phyloP scores from a whole-genome alignment of 2,797 vertebrate species.

The Catharus ustulatus region DNA sequence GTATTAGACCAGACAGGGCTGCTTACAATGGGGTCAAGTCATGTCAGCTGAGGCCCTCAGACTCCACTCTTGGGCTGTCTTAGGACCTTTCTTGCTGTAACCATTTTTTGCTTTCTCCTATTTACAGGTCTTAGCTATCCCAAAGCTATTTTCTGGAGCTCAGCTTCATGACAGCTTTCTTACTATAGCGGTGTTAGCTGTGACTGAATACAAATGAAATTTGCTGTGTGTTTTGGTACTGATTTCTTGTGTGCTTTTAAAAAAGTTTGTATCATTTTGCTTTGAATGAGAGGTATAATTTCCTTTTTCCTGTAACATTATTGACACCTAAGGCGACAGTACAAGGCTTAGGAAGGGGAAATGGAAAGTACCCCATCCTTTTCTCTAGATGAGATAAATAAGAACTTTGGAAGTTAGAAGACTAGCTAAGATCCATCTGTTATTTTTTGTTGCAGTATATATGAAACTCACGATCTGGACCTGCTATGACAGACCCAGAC shows the following conservation, averaged over 20 bases:
- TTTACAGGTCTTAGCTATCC: background rate
- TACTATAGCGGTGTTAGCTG: background rate
- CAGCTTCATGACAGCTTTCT: background rate
- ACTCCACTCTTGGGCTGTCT: background rate
- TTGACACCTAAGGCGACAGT: background rate
- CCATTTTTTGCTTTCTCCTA: background rate
- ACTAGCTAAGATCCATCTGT: background rate
- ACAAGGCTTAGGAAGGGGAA: background rate
- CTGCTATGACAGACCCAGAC: slow-evolving; percentile 92
- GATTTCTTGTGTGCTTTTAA: background rate
- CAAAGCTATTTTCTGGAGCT: background rate
- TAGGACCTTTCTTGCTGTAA: background rate
- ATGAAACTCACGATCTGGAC: slow-evolving; percentile 49
- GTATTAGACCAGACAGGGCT: background rate
- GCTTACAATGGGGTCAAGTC: background rate
- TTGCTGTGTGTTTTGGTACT: background rate
- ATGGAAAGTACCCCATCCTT: background rate
- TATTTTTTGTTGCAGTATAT: slow-evolving; percentile 46
- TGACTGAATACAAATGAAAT: background rate
- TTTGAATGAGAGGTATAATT: background rate
- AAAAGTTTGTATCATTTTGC: background rate
- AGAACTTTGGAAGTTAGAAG: background rate
- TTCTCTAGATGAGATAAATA: background rate
- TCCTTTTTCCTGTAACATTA: background rate
- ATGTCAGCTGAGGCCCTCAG: background rate